Evolutionary conservation across 2,888 invertebrate genomes (phyloP).

Genomic region (Caenorhabditis imperialis): DNA sequence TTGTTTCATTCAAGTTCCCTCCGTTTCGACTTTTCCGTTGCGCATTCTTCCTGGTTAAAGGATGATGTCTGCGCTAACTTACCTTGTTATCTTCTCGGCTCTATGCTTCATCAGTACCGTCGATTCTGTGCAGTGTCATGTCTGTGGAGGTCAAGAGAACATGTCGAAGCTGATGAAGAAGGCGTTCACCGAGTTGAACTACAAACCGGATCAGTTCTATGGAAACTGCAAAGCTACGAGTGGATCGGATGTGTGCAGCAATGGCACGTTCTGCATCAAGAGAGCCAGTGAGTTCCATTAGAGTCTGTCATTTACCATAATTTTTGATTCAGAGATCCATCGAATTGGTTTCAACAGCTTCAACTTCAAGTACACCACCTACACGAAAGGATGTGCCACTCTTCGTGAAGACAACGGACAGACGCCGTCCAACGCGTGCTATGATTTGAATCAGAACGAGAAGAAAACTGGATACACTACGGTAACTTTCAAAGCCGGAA

Average conservation of each 20-base stretch:
- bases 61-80: too few relatives aligned
- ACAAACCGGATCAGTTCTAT: conserved; percentile 17
- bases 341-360: conserved; percentile 32
- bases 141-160: conserved; percentile 23
- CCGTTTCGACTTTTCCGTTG: too few relatives aligned
- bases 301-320: neutral
- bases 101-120: conserved; percentile 1
- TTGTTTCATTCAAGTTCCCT: too few relatives aligned
- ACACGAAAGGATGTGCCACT: conserved; percentile 31
- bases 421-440: conserved; percentile 10
- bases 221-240: conserved; percentile 42
- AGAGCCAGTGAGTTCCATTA: conserved; percentile 22
- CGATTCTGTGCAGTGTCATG: conserved; percentile 13
- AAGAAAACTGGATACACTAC: conserved; percentile 25
- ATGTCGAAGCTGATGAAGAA: conserved; percentile 31
- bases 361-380: conserved; percentile 30
- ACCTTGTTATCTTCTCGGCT: neutral
- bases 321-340: conserved; percentile 21
- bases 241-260: conserved; percentile 31
- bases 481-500: neutral
- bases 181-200: conserved; percentile 17
- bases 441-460: conserved; percentile 15
- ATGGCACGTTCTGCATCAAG: conserved; percentile 43
- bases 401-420: conserved; percentile 21
- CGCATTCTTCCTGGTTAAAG: too few relatives aligned